A percentile compares a stretch with the other conserved stretches of the same genome.
Evolutionary conservation across 2,797 vertebrate species (phyloP).

Genomic region (Pempheris klunzingeri): DNA sequence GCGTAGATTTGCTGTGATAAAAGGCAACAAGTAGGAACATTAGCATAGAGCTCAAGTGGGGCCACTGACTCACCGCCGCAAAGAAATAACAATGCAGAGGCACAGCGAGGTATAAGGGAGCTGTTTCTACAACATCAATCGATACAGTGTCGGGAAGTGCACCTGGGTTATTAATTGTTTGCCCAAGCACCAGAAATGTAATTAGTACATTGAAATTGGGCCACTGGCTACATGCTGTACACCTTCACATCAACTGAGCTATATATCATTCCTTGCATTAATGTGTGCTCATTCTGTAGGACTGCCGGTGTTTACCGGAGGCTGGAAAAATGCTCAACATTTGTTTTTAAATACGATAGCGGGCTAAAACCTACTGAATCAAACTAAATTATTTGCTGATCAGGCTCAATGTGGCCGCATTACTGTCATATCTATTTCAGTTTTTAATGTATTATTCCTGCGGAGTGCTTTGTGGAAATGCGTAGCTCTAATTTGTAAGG

Average conservation of each 20-base stretch:
- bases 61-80: constrained; percentile 22
- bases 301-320: background rate
- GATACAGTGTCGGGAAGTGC: constrained; percentile 68
- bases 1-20: constrained; percentile 61
- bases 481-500: constrained; percentile 21
- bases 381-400: constrained; percentile 18
- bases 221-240: constrained; percentile 57
- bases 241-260: constrained; percentile 34
- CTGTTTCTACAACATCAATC: constrained; percentile 76
- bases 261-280: constrained; percentile 47
- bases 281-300: constrained; percentile 12
- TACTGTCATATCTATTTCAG: constrained; percentile 24
- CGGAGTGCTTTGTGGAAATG: constrained; percentile 24
- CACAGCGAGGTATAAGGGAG: constrained; percentile 47
- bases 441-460: constrained; percentile 13
- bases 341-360: constrained; percentile 8
- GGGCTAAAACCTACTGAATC: background rate
- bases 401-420: constrained; percentile 15
- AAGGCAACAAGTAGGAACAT: constrained; percentile 58
- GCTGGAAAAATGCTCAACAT: constrained; percentile 3
- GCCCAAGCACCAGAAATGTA: constrained; percentile 70
- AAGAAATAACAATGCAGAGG: constrained; percentile 58
- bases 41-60: constrained; percentile 51
- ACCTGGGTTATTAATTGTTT: constrained; percentile 79
- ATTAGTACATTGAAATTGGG: constrained; percentile 79